Evolutionary conservation across 2,888 invertebrate genomes (phyloP).

Genomic region (Drosophila suboccidentalis): DNA sequence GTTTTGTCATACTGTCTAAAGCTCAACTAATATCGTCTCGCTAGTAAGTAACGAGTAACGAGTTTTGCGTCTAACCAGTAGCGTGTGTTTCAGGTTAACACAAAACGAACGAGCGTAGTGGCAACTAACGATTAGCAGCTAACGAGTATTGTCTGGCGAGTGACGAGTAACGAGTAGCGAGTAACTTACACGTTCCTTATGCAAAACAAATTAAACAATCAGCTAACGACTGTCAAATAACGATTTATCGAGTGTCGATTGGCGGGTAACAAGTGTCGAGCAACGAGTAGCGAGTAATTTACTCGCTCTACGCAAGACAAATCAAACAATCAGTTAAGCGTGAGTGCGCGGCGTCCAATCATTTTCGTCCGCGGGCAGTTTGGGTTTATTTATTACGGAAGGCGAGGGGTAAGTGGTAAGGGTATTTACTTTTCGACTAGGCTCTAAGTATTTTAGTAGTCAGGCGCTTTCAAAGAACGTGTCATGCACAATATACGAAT

Average conservation of each 20-base stretch:
- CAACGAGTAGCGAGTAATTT: constrained; percentile 7
- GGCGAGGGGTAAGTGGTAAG: not conserved
- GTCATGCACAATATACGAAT: constrained; percentile 62
- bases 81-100: constrained; percentile 7
- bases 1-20: constrained; percentile 28
- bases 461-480: constrained; percentile 57
- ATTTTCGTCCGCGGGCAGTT: constrained; percentile 21
- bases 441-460: constrained; percentile 45
- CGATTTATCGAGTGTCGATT: constrained; percentile 17
- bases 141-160: constrained; percentile 10
- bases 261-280: not conserved
- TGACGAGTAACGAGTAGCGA: constrained; percentile 3
- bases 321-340: constrained; percentile 43
- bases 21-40: constrained; percentile 25
- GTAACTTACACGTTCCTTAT: not conserved
- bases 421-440: constrained; percentile 27
- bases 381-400: not conserved
- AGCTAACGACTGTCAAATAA: constrained; percentile 5
- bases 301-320: constrained; percentile 13
- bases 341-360: constrained; percentile 42
- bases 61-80: constrained; percentile 9
- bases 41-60: constrained; percentile 7
- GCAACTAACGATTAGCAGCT: constrained; percentile 8
- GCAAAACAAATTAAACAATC: constrained; percentile 3
- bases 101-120: constrained; percentile 12